A percentile compares a stretch with the other conserved stretches of the same genome.
Conservation (phyloP, 2,797 vertebrate genomes). For the Fundulus diaphanus region DNA sequence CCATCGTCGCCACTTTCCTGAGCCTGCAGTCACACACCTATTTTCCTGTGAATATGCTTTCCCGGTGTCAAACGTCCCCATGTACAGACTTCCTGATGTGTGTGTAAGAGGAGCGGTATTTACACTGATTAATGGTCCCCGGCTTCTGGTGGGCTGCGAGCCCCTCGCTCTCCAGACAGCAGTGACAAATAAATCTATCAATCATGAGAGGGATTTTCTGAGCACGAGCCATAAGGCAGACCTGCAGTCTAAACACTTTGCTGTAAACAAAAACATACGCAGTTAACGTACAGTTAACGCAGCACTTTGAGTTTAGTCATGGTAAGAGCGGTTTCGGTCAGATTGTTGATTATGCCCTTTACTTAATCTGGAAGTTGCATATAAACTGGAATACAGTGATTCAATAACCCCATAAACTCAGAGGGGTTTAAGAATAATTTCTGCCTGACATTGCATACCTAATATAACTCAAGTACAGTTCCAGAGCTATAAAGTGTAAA, state of each 20-base stretch:
- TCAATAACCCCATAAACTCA: no score
- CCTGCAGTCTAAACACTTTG: conserved; percentile 78
- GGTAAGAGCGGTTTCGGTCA: neutral
- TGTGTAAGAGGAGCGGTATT: conserved; percentile 76
- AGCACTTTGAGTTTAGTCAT: conserved; percentile 49
- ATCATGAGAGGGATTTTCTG: conserved; percentile 77
- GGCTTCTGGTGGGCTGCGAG: conserved; percentile 63
- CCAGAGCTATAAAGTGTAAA: no score
- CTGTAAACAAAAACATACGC: conserved; percentile 52
- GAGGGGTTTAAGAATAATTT: no score
- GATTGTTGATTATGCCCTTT: conserved; percentile 1
- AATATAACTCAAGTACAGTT: no score
- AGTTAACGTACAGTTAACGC: conserved; percentile 57
- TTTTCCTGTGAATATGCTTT: conserved; percentile 59
- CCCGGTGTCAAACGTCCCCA: conserved; percentile 69
- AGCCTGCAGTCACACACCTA: conserved; percentile 55
- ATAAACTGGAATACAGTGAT: neutral
- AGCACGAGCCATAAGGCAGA: conserved; percentile 76
- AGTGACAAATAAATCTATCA: conserved; percentile 84
- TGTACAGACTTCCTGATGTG: conserved; percentile 70
- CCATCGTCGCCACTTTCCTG: conserved; percentile 39
- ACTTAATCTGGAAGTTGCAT: neutral
- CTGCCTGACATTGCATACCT: no score
- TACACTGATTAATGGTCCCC: conserved; percentile 83
- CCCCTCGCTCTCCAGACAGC: conserved; percentile 68